phyloP scores from a whole-genome alignment of 2,797 vertebrate species.

The Odontamblyopus lacepedii region DNA sequence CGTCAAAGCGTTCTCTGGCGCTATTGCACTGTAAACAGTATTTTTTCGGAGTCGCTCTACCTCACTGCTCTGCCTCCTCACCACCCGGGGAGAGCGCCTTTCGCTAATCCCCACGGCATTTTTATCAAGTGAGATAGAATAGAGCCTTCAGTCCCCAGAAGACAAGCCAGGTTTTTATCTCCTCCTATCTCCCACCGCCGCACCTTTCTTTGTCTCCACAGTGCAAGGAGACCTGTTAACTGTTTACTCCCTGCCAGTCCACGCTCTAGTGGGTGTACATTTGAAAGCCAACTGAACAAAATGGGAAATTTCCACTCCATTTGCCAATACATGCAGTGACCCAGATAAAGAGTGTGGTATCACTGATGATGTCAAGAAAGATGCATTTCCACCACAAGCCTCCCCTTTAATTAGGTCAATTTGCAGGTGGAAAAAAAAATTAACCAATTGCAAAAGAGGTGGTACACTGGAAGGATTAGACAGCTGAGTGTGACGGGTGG shows the following conservation, averaged over 20 bases:
- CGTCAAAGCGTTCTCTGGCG: conserved; percentile 44
- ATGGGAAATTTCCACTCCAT: conserved; percentile 70
- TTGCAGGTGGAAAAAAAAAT: conserved; percentile 46
- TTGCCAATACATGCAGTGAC: conserved; percentile 66
- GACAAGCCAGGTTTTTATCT: conserved; percentile 62
- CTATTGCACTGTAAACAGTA: conserved; percentile 55
- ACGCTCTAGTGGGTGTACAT: conserved; percentile 38
- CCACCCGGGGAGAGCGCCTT: conserved; percentile 60
- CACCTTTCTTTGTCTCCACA: conserved; percentile 43
- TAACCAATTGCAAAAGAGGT: conserved; percentile 63
- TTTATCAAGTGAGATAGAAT: conserved; percentile 72
- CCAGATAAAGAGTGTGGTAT: conserved; percentile 73
- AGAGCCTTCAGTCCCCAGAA: conserved; percentile 58
- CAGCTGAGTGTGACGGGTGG: conserved; percentile 27
- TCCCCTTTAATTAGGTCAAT: conserved; percentile 70
- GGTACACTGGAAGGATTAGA: conserved; percentile 49
- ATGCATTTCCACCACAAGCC: conserved; percentile 65
- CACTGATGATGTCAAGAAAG: conserved; percentile 74
- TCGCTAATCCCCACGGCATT: conserved; percentile 64
- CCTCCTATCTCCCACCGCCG: conserved; percentile 56
- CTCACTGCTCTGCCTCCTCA: conserved; percentile 38
- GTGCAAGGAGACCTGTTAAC: conserved; percentile 62
- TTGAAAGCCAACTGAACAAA: conserved; percentile 63
- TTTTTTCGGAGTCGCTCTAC: conserved; percentile 56
- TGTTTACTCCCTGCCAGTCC: conserved; percentile 44